Base-by-base conservation (phyloP, 2,113 vertebrate genomes). In the Hippocampus mohnikei region DNA sequence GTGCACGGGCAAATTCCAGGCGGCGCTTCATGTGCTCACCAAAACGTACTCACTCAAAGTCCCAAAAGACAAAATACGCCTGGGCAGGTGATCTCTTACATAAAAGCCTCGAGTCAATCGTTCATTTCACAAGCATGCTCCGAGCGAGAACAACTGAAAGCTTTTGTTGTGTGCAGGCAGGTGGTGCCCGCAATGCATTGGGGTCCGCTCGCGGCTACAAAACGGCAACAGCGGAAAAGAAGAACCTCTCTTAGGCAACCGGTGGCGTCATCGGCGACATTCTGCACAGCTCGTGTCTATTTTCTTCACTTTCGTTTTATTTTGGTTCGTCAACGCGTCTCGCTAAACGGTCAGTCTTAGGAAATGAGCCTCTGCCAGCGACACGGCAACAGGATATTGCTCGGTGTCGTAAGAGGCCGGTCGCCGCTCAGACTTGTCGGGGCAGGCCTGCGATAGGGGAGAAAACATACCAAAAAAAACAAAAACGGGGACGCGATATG, bases 371-470 rank as follows among this genome's bases (percentile, higher is more conserved):
- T 18, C 41, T 5, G 1, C 33, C 25, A 15, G 53, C 11, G 25
- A 53, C 60, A 61, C 55, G 75, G 83, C 84, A 88, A 90, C 87
- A 91, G 89, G 89, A 88, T 87, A 85, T 79, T 82, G 81, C 80
- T 81, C 74, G 79, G 81, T 81, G 75, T 72, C 81, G 80, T 74
- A 77, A 69, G 88, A 76, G 69, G 61, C 80, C 59, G 78, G 70
- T 40, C 48, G 81, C 74, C 70, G 72, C 53, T 50, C 16, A 50
- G 90, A 90, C 90, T 64, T 89, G 91, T 85, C 72, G 72, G 52
- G 83, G 76, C 92, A 92, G 77, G 89, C 78, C 81, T 18, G 62
- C 55, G 81, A 89, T 89, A 91, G 81, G 87, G 82, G 74, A 81
- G 2, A 23, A 56, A 12, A 23, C 2, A 62, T 81, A 75, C 1